A percentile compares a stretch with the other conserved stretches of the same genome.
Conservation (phyloP, 2,888 invertebrate species). For the Aricia artaxerxes region DNA sequence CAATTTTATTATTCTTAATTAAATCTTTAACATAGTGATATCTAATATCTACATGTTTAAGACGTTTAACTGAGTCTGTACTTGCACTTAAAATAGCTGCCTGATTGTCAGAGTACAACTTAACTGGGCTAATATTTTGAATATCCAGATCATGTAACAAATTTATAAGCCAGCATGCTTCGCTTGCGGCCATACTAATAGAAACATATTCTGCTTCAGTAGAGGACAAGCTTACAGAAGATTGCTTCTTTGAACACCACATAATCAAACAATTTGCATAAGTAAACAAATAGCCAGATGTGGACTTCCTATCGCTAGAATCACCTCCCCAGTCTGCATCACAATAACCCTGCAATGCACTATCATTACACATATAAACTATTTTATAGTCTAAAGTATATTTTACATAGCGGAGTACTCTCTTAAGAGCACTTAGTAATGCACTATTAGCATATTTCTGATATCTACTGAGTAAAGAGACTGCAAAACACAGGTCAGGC, state of each 20-base stretch:
- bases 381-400: conserved; percentile 41
- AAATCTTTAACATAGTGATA: conserved; percentile 26
- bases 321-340: conserved; percentile 46
- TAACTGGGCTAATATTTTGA: conserved; percentile 33
- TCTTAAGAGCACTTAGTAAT: conserved; percentile 34
- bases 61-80: conserved; percentile 32
- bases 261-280: conserved; percentile 43
- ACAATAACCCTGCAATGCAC: conserved; percentile 39
- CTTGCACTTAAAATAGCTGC: conserved; percentile 35
- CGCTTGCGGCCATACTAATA: conserved; percentile 37
- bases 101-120: conserved; percentile 38
- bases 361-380: conserved; percentile 37
- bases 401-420: conserved; percentile 45
- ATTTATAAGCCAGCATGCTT: conserved; percentile 38
- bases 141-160: conserved; percentile 35
- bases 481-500: conserved; percentile 34
- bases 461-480: conserved; percentile 35
- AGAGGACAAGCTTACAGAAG: conserved; percentile 38
- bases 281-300: conserved; percentile 45
- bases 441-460: conserved; percentile 14
- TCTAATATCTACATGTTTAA: conserved; percentile 36
- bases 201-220: conserved; percentile 36
- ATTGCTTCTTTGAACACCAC: conserved; percentile 45
- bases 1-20: conserved; percentile 23
- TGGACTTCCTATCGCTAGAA: conserved; percentile 42